phyloP scores from a whole-genome alignment of 2,888 invertebrate genomes.

The Scrobipalpa atriplicella region DNA sequence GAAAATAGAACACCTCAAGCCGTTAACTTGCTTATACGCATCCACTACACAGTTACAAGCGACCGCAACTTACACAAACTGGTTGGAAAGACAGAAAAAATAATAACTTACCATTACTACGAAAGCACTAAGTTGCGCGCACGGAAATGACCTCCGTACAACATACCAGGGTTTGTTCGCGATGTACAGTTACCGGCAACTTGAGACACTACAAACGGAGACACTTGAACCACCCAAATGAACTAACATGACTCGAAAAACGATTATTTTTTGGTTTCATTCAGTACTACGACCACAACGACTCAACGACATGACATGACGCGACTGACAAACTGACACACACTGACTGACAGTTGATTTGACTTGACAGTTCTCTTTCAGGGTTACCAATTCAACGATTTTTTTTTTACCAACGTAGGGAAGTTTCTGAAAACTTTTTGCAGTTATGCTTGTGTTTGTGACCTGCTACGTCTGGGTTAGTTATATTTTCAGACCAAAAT shows the following conservation, averaged over 20 bases:
- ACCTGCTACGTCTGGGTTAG: too few relatives aligned
- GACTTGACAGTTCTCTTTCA: too few relatives aligned
- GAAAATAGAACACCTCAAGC: slow-evolving; percentile 3
- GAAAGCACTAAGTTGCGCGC: not conserved
- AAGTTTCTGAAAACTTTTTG: too few relatives aligned
- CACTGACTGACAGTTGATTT: too few relatives aligned
- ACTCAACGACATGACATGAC: not conserved
- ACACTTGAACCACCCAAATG: not conserved
- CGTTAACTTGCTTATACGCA: not conserved
- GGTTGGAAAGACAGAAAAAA: not conserved
- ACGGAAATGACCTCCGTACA: not conserved
- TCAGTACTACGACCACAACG: not conserved
- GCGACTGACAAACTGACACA: not conserved
- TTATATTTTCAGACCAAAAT: too few relatives aligned
- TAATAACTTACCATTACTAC: slow-evolving; percentile 4
- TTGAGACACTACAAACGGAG: not conserved
- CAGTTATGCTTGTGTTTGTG: too few relatives aligned
- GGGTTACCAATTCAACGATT: too few relatives aligned
- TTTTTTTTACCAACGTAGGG: too few relatives aligned
- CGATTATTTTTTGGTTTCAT: not conserved
- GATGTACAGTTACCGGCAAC: not conserved
- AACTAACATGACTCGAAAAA: slow-evolving; percentile 8
- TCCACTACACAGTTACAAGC: not conserved
- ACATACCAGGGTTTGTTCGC: not conserved
- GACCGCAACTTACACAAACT: not conserved